Evolutionary conservation across 2,888 invertebrate species (phyloP).

Genomic region (Sturmia bella): DNA sequence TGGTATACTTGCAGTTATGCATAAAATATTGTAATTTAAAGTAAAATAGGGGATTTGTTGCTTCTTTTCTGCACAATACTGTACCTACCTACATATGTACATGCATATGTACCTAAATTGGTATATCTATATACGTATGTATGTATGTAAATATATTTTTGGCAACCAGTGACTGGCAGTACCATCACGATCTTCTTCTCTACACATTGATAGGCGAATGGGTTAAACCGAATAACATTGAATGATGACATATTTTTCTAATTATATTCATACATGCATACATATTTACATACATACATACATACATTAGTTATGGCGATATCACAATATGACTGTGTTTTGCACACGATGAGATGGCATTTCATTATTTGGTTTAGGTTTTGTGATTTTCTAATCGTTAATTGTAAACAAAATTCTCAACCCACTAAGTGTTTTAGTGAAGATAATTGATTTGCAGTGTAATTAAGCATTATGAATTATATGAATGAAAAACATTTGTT

Average conservation of each 20-base stretch:
- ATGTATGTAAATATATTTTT: slow-evolving; percentile 8
- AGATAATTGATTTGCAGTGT: too few relatives aligned
- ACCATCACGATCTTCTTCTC: slow-evolving; percentile 24
- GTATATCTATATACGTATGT: not conserved
- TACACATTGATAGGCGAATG: not conserved
- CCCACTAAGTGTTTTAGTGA: not conserved
- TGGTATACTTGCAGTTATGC: too few relatives aligned
- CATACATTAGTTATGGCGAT: slow-evolving; percentile 1
- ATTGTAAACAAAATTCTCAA: not conserved
- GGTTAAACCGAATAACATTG: slow-evolving; percentile 12
- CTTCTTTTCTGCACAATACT: too few relatives aligned
- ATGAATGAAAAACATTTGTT: too few relatives aligned
- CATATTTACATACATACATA: slow-evolving; percentile 2
- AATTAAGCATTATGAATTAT: too few relatives aligned
- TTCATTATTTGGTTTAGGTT: slow-evolving; percentile 20
- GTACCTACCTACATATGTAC: not conserved
- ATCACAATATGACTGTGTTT: slow-evolving; percentile 35
- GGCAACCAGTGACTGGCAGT: slow-evolving; percentile 35
- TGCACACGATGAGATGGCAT: slow-evolving; percentile 63
- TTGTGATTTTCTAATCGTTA: not conserved
- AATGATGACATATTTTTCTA: too few relatives aligned
- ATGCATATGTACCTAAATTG: not conserved
- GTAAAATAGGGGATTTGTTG: too few relatives aligned
- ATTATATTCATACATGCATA: slow-evolving; percentile 4
- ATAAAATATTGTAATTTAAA: too few relatives aligned